Evolutionary conservation across 2,113 vertebrate genomes (phyloP).

Genomic region (Neofelis nebulosa): DNA sequence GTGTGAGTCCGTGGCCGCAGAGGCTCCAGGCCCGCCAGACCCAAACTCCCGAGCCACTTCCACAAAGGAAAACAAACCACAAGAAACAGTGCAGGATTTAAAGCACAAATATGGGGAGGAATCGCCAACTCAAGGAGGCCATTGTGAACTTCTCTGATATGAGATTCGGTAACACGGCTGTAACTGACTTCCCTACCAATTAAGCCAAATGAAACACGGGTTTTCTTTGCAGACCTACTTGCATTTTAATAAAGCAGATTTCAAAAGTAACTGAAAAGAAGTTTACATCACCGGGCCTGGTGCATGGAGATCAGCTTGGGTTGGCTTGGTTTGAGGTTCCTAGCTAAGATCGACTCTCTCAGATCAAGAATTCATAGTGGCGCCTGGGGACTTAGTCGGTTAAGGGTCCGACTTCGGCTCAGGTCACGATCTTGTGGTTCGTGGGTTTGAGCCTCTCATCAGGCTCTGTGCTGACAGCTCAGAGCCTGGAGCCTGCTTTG

Average conservation of each 20-base stretch:
- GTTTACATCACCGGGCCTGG: background rate
- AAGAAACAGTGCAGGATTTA: background rate
- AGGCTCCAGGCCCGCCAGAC: conserved; percentile 73
- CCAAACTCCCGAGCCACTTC: conserved; percentile 91
- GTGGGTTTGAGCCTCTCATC: too few species aligned
- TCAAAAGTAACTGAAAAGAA: background rate
- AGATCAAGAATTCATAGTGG: background rate
- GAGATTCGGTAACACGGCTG: background rate
- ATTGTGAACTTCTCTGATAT: background rate
- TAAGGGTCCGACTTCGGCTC: too few species aligned
- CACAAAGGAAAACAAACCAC: conserved; percentile 35
- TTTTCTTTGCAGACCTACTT: background rate
- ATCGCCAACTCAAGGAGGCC: background rate
- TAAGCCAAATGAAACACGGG: background rate
- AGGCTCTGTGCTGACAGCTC: too few species aligned
- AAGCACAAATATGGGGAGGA: background rate
- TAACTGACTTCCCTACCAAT: background rate
- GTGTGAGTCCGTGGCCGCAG: conserved; percentile 11
- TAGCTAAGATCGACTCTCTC: background rate
- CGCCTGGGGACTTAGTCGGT: too few species aligned
- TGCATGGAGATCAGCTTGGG: background rate
- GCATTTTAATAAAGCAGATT: background rate
- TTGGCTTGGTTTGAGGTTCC: background rate
- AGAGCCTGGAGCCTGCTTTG: too few species aligned
- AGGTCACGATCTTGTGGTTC: too few species aligned